Percentiles rank a stretch among this genome's conserved stretches.
Conservation (phyloP, 2,888 invertebrate species). For the Hydrotaea cyrtoneurina region DNA sequence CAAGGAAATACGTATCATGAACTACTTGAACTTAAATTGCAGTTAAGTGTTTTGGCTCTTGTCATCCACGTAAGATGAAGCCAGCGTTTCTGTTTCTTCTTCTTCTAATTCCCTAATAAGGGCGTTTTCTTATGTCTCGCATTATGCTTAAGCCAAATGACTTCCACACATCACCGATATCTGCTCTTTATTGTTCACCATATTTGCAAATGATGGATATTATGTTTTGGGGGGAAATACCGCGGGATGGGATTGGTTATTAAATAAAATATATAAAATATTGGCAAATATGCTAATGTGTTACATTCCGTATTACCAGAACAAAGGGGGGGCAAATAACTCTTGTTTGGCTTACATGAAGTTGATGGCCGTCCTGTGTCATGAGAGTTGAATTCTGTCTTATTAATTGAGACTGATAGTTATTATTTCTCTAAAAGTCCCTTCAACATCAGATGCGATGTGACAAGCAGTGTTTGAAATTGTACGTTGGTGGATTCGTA, state of each 20-base stretch:
- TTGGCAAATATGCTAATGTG: slow-evolving; percentile 3
- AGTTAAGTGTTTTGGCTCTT: slow-evolving; percentile 58
- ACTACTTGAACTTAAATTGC: slow-evolving; percentile 65
- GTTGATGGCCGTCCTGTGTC: no score
- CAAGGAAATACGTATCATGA: slow-evolving; percentile 23
- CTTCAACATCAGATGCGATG: no score
- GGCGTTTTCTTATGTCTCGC: slow-evolving; percentile 49
- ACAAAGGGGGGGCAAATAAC: no score
- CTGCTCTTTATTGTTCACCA: slow-evolving; percentile 51
- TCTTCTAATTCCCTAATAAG: slow-evolving; percentile 29
- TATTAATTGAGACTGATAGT: no score
- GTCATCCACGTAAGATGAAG: slow-evolving; percentile 50
- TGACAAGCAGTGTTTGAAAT: no score
- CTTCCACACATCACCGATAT: slow-evolving; percentile 44
- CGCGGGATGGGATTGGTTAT: slow-evolving; percentile 1
- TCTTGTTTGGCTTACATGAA: no score
- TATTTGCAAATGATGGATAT: slow-evolving; percentile 7
- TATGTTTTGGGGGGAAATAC: background rate
- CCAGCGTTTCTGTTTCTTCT: background rate
- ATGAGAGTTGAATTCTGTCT: no score
- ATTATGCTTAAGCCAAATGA: background rate
- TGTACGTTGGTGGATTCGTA: no score
- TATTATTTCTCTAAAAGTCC: no score
- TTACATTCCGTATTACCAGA: no score
- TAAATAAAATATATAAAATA: slow-evolving; percentile 1